These are phyloP conservation scores for Carabus problematicus DNA, from an alignment of 2,888 invertebrate genomes.

Conservation along the genomic window DNA sequence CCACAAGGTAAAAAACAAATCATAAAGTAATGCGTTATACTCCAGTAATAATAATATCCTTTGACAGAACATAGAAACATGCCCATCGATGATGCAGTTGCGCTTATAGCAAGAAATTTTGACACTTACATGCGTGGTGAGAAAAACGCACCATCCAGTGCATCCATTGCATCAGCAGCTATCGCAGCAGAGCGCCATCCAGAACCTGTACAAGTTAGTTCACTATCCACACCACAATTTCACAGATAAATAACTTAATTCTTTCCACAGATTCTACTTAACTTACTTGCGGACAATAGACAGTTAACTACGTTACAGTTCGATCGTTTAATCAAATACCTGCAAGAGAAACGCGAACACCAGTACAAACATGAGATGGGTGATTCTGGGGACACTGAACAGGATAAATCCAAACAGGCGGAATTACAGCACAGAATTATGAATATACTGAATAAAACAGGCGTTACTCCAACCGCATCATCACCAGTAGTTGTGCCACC, in stretches of 20 bases:
- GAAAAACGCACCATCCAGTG: conserved; percentile 49
- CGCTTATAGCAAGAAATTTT: conserved; percentile 77
- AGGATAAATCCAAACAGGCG: conserved; percentile 66
- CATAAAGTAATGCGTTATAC: too few relatives aligned
- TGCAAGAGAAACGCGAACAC: conserved; percentile 75
- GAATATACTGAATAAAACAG: conserved; percentile 72
- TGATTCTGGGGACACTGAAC: conserved; percentile 64
- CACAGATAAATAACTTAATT: conserved; percentile 13
- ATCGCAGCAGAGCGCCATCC: conserved; percentile 64
- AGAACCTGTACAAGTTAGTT: conserved; percentile 67
- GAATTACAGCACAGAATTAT: conserved; percentile 81
- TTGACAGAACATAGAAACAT: conserved; percentile 90
- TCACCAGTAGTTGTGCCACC: conserved; percentile 50
- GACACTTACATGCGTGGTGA: conserved; percentile 66
- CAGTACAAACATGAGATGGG: conserved; percentile 79
- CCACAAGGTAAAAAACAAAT: conserved; percentile 79
- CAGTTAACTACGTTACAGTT: conserved; percentile 80
- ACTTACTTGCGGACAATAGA: conserved; percentile 82
- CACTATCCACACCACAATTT: conserved; percentile 8
- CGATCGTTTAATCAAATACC: conserved; percentile 75
- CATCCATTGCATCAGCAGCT: conserved; percentile 50
- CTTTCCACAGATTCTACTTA: conserved; percentile 65
- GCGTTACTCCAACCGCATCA: conserved; percentile 51
- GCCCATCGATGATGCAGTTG: conserved; percentile 90
- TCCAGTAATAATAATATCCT: too few relatives aligned